phyloP scores from a whole-genome alignment of 2,888 invertebrate genomes.

The Cosmia trapezina region DNA sequence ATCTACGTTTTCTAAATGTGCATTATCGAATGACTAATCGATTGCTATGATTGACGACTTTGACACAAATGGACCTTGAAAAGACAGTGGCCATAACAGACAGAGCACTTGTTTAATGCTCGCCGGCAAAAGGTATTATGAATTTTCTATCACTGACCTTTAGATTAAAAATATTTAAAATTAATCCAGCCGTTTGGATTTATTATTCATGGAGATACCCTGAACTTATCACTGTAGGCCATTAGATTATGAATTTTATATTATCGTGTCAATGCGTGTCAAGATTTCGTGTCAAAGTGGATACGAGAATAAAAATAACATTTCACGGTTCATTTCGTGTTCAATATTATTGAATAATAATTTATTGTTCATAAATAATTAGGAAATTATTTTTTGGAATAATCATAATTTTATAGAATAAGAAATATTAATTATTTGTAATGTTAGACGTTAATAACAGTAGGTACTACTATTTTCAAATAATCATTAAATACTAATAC shows the following conservation, averaged over 20 bases:
- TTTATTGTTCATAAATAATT: constrained; percentile 25
- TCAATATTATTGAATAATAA: constrained; percentile 16
- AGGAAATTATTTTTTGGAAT: background rate
- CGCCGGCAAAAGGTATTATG: background rate
- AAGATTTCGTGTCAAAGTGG: constrained; percentile 23
- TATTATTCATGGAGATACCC: constrained; percentile 46
- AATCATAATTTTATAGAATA: background rate
- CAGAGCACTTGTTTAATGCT: background rate
- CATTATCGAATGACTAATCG: constrained; percentile 1
- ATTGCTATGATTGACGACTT: background rate
- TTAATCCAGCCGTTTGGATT: constrained; percentile 15
- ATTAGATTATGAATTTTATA: constrained; percentile 59
- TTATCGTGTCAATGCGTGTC: constrained; percentile 24
- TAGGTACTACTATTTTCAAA: background rate
- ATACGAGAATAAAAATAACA: constrained; percentile 12
- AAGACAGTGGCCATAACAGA: background rate
- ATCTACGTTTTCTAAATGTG: background rate
- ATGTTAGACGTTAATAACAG: background rate
- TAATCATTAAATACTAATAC: background rate
- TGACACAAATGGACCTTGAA: background rate
- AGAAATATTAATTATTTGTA: background rate
- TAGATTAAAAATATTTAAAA: constrained; percentile 13
- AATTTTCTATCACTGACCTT: constrained; percentile 19
- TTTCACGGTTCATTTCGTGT: constrained; percentile 5
- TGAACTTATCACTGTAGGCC: constrained; percentile 29